Percentiles rank a stretch among this genome's conserved stretches.
Evolutionary conservation across 2,797 vertebrate genomes (phyloP).

Genomic region (Gymnoscopelus microlampas): DNA sequence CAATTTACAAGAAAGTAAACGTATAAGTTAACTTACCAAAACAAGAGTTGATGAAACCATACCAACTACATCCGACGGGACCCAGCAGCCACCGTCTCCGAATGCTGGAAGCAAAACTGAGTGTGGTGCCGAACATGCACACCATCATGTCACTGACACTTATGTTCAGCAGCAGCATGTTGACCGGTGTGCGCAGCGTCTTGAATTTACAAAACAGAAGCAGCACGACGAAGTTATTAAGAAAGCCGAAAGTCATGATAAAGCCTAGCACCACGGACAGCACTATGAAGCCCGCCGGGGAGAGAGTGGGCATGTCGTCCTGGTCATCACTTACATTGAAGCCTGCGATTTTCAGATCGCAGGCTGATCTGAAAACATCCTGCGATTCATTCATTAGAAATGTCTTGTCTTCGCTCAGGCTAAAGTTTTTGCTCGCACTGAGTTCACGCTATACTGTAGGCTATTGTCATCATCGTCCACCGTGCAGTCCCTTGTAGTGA

Average conservation of each 20-base stretch:
- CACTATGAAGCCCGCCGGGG: constrained; percentile 82
- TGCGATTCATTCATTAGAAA: constrained; percentile 59
- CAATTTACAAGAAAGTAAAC: not conserved
- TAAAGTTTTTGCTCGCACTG: constrained; percentile 8
- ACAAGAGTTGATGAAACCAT: constrained; percentile 93
- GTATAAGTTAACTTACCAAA: constrained; percentile 81
- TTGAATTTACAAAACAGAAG: constrained; percentile 92
- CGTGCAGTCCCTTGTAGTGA: constrained; percentile 33
- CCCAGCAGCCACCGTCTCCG: constrained; percentile 88
- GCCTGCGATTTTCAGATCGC: constrained; percentile 70
- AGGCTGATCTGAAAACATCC: constrained; percentile 68
- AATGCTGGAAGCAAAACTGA: constrained; percentile 90
- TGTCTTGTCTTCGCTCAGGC: constrained; percentile 24
- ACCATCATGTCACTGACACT: constrained; percentile 92
- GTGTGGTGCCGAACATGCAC: constrained; percentile 89
- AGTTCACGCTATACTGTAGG: not conserved
- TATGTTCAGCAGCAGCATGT: constrained; percentile 92
- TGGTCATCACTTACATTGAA: constrained; percentile 77
- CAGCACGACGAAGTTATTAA: constrained; percentile 90
- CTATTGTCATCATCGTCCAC: not conserved
- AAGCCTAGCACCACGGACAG: constrained; percentile 88
- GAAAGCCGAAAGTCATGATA: constrained; percentile 89
- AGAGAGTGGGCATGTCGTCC: constrained; percentile 71
- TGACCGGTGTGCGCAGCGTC: constrained; percentile 89
- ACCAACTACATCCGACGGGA: constrained; percentile 86